Evolutionary conservation across 2,797 vertebrate species (phyloP).

Genomic region (Oreonectes daqikongensis): DNA sequence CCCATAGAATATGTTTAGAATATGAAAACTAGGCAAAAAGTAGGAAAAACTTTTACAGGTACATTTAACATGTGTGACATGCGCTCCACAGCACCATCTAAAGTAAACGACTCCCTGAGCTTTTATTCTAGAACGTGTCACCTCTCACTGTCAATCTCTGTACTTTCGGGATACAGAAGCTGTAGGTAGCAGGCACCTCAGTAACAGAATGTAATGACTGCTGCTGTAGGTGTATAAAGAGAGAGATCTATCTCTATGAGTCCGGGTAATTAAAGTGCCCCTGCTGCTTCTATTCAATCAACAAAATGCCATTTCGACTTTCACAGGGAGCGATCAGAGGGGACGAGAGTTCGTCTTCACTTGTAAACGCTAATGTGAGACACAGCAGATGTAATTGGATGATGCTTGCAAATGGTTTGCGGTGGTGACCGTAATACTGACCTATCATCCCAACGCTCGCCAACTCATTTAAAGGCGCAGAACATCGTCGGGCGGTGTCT

Average conservation of each 20-base stretch:
- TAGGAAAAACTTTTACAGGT: too few species aligned
- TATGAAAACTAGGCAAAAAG: too few species aligned
- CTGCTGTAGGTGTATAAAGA: constrained; percentile 34
- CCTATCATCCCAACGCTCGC: constrained; percentile 9
- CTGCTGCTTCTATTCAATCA: constrained; percentile 46
- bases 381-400: constrained; percentile 17
- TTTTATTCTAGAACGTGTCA: constrained; percentile 37
- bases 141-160: constrained; percentile 18
- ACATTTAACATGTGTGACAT: neutral
- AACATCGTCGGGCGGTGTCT: neutral
- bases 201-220: constrained; percentile 24
- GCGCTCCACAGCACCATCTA: constrained; percentile 22
- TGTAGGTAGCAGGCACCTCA: constrained; percentile 11
- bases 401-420: constrained; percentile 22
- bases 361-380: constrained; percentile 36
- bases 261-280: constrained; percentile 40
- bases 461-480: constrained; percentile 24
- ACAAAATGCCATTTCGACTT: constrained; percentile 28
- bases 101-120: constrained; percentile 28
- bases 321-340: constrained; percentile 34
- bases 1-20: too few species aligned
- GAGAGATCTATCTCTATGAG: constrained; percentile 24
- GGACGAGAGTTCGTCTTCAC: constrained; percentile 20
- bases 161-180: neutral
- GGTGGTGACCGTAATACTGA: constrained; percentile 41